Base-by-base conservation (phyloP, 2,113 vertebrate genomes). In the Rhadina sibilatrix region DNA sequence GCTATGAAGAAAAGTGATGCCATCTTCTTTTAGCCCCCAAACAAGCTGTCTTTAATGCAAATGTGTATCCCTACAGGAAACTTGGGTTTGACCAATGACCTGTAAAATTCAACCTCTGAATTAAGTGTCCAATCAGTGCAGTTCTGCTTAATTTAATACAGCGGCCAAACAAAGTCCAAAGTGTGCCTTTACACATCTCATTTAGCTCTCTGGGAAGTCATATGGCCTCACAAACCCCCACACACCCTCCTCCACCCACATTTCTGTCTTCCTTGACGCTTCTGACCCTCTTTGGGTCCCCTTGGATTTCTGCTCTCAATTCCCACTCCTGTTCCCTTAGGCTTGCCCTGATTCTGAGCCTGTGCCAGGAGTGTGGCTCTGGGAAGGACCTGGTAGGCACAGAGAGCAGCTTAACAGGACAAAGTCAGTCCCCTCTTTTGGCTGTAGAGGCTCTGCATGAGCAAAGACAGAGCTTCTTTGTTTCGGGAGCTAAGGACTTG, bases 381-480 rank as follows among this genome's bases (percentile, higher is more conserved):
- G 59, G 47, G 33, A 70, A 77, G 53, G 28, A 23, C 50, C 30
- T 83, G 78, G 47, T 47, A 66, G 42, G 9, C 54, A 38, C 50
- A 79, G 15, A 38, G 52, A 44, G 22, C 46, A 87, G 38, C 54
- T 38, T 47, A 27, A 35, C 63, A 49, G 47, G 37, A 10, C 31
- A 91, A 64, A 72, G 30, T 21, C 59, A 70, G 24, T 13, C 63
- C 69, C 21, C 31, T 68, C 74, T 89, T 77, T 81, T 83, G 87
- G 59, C 56, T 56, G 30, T 7, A 77, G 68, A 12, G 78, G 74
- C 37, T 88, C 31, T 53, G 14, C 61, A 40, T 28, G 69, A 90
- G 75, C 68, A 94, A 80, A 95, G 87, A 93, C 75, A 92, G 50
- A 30, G 31, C 37, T 95, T 60, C 90, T 96, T 93, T 94, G 46